A percentile compares a stretch with the other conserved stretches of the same genome.
These are phyloP conservation scores for Emys orbicularis DNA, from an alignment of 2,797 vertebrate genomes.

Conservation along the genomic window DNA sequence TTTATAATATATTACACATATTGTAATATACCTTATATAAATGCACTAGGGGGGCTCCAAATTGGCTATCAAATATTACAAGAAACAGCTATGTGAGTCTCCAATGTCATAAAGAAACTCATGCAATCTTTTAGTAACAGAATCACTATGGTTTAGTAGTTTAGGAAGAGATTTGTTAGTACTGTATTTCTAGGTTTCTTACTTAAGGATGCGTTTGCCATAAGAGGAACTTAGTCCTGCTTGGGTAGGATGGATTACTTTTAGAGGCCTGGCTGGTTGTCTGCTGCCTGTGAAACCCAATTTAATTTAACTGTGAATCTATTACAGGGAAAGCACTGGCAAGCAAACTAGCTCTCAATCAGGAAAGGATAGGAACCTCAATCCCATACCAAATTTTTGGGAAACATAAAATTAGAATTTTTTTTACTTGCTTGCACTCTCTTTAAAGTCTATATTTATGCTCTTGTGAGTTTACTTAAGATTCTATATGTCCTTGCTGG, in stretches of 20 bases:
- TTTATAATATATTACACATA: no score
- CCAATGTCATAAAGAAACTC: slow-evolving; percentile 21
- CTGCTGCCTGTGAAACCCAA: not conserved
- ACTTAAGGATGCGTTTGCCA: slow-evolving; percentile 35
- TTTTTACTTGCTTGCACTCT: not conserved
- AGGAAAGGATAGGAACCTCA: not conserved
- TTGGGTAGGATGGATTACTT: slow-evolving; percentile 15
- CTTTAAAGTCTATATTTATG: slow-evolving; percentile 7
- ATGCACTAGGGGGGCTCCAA: slow-evolving; percentile 20
- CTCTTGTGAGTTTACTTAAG: not conserved
- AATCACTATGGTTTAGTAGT: slow-evolving; percentile 26
- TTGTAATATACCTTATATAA: slow-evolving; percentile 10
- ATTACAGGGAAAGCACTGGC: not conserved
- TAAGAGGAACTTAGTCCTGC: slow-evolving; percentile 5
- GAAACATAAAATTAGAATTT: not conserved
- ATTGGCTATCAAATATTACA: not conserved
- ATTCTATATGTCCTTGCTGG: not conserved
- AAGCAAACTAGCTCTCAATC: not conserved
- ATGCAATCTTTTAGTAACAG: slow-evolving; percentile 29
- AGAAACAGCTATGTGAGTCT: slow-evolving; percentile 13
- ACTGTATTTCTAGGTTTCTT: slow-evolving; percentile 12
- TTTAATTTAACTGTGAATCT: not conserved
- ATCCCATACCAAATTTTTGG: not conserved
- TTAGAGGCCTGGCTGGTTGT: slow-evolving; percentile 19
- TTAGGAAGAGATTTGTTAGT: slow-evolving; percentile 38